Conservation (phyloP, 2,888 invertebrate species). For the Pseudolycoriella hygida region DNA sequence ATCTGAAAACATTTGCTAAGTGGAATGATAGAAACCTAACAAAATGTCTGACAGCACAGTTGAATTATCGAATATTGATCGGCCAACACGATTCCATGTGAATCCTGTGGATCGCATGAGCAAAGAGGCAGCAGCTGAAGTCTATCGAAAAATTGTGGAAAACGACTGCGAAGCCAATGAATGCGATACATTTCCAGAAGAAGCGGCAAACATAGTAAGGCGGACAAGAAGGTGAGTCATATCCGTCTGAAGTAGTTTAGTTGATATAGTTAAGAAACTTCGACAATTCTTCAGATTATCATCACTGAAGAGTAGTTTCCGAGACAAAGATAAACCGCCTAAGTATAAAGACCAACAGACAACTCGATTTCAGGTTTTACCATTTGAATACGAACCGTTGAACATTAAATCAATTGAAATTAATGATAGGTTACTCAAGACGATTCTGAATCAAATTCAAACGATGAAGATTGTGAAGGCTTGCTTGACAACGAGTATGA, state of each 20-base stretch:
- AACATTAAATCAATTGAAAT: conserved; percentile 12
- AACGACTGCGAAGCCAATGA: conserved; percentile 23
- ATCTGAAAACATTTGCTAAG: no score
- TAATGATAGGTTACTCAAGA: conserved; percentile 11
- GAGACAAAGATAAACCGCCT: conserved; percentile 42
- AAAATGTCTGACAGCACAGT: conserved; percentile 23
- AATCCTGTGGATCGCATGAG: conserved; percentile 25
- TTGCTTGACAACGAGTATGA: conserved; percentile 36
- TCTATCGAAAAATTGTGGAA: conserved; percentile 20
- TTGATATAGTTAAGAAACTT: neutral
- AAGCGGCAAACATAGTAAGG: conserved; percentile 22
- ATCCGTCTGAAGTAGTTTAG: no score
- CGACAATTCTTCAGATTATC: conserved; percentile 15
- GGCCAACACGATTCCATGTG: conserved; percentile 27
- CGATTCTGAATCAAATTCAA: conserved; percentile 30
- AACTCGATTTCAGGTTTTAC: conserved; percentile 39
- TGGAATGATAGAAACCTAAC: neutral
- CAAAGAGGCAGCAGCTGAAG: conserved; percentile 16
- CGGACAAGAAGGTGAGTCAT: conserved; percentile 20
- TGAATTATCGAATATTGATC: conserved; percentile 26
- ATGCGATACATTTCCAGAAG: conserved; percentile 26
- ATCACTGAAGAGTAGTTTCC: conserved; percentile 42
- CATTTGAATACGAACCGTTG: neutral
- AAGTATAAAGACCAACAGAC: conserved; percentile 41
- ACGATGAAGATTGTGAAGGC: conserved; percentile 29